Evolutionary conservation across 2,797 vertebrate genomes (phyloP), one percentile per base, ranked within the genome.

Genomic region (Naso thynnoides): DNA sequence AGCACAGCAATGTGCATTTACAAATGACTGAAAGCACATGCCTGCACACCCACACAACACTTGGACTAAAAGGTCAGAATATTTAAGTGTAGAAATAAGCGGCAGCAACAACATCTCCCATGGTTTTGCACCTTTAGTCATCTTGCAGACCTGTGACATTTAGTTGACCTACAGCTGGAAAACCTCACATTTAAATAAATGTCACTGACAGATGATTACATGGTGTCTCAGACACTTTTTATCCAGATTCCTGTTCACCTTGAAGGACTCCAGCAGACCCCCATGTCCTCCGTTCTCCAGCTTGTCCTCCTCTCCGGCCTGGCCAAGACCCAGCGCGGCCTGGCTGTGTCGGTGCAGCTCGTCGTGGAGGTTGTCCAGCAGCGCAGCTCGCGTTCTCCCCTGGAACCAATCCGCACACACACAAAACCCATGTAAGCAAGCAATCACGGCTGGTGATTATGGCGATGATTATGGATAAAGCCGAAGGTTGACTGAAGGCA

Each of bases 261-360:
- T 99, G 89, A 99, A 99, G 11, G 98, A 98, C 79, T 99, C 98
- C 58, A 99, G 93, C 69, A 99, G 97, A 33, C 98, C 98, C 6
- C 97, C 97, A 0, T 99, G 98, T 1, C 96, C 95, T 4, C 98
- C 98, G 0, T 99, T 99, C 90, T 99, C 98, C 86, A 99, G 93
- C 82, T 96, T 98, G 90, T 99, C 97, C 83, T 99, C 98, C 69
- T 99, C 98, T 0, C 96, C 95, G 1, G 94, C 92, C 76, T 95
- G 91, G 18, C 96, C 95, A 79, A 98, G 88, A n/a, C 98, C 98
- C 76, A 99, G 92, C 77, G 96, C 96, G 61, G 95, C 93, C 91
- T 97, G 97, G 0, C 97, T 99, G 92, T 98, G 96, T 19, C 91
- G 78, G 2, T 99, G 97, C 45, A 99, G 95, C 72, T 99, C 98